Evolutionary conservation across 2,113 vertebrate species (phyloP).

Genomic region (Scomber colias): DNA sequence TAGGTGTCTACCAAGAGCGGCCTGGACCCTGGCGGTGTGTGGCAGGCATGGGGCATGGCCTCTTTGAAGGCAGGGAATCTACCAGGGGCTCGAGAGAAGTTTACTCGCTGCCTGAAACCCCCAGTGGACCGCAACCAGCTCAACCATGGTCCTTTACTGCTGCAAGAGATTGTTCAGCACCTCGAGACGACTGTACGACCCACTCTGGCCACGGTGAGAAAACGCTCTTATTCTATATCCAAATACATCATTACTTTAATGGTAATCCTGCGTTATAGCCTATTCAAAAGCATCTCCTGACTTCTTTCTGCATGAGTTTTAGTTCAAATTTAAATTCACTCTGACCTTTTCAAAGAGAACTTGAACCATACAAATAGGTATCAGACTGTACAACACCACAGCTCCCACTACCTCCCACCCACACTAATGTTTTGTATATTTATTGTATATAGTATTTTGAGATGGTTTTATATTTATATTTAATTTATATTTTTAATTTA

Average conservation of each 20-base stretch:
- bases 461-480: too few species aligned
- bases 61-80: slow-evolving; percentile 94
- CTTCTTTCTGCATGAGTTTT: neutral
- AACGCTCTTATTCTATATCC: neutral
- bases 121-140: slow-evolving; percentile 94
- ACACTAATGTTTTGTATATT: too few species aligned
- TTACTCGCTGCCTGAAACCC: slow-evolving; percentile 91
- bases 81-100: slow-evolving; percentile 91
- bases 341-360: neutral
- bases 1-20: slow-evolving; percentile 98
- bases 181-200: slow-evolving; percentile 90
- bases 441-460: too few species aligned
- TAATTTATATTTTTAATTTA: too few species aligned
- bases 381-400: too few species aligned
- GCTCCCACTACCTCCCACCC: too few species aligned
- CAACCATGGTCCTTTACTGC: slow-evolving; percentile 86
- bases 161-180: slow-evolving; percentile 94
- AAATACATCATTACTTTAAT: too few species aligned
- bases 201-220: slow-evolving; percentile 82
- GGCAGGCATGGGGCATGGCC: slow-evolving; percentile 98
- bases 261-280: too few species aligned
- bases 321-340: neutral
- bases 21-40: slow-evolving; percentile 92
- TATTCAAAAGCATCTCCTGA: neutral
- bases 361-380: neutral